A percentile compares a stretch with the other conserved stretches of the same genome.
These are phyloP conservation scores for Chrysolina oricalcia DNA, from an alignment of 2,888 invertebrate species.

Conservation along the genomic window DNA sequence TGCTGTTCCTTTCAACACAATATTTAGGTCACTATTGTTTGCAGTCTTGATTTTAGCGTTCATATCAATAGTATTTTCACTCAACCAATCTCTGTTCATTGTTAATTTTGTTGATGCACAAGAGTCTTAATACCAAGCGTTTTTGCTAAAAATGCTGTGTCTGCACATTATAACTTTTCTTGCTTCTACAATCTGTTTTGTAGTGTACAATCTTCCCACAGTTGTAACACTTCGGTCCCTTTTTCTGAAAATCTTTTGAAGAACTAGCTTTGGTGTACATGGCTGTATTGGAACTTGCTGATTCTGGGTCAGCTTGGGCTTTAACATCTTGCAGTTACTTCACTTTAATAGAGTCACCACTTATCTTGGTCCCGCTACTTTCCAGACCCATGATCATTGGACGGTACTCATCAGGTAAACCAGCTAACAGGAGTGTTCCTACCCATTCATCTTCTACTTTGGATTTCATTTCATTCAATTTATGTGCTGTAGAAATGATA, in stretches of 20 bases:
- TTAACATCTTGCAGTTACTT: slow-evolving; percentile 3
- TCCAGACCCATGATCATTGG: slow-evolving; percentile 21
- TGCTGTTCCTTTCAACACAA: slow-evolving; percentile 3
- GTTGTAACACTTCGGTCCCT: not conserved
- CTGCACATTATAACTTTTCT: slow-evolving; percentile 4
- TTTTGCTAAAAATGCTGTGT: not conserved
- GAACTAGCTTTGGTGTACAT: not conserved
- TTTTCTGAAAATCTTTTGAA: slow-evolving; percentile 6
- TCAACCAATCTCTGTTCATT: slow-evolving; percentile 8
- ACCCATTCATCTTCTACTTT: slow-evolving; percentile 27
- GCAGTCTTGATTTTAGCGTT: not conserved
- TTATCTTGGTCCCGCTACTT: slow-evolving; percentile 15
- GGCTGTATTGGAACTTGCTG: slow-evolving; percentile 6
- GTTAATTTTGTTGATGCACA: slow-evolving; percentile 1
- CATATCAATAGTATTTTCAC: not conserved
- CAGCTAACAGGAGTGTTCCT: slow-evolving; percentile 18
- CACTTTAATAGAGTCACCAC: no score
- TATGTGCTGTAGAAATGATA: slow-evolving; percentile 23
- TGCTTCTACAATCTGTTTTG: not conserved
- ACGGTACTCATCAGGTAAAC: not conserved
- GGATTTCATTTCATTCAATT: slow-evolving; percentile 24
- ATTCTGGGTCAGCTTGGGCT: not conserved
- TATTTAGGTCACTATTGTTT: slow-evolving; percentile 1
- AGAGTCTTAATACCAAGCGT: slow-evolving; percentile 1
- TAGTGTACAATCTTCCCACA: slow-evolving; percentile 2